These are phyloP conservation scores for Macrocentrus cingulum DNA, from an alignment of 1,140 invertebrate species.

Conservation along the genomic window DNA sequence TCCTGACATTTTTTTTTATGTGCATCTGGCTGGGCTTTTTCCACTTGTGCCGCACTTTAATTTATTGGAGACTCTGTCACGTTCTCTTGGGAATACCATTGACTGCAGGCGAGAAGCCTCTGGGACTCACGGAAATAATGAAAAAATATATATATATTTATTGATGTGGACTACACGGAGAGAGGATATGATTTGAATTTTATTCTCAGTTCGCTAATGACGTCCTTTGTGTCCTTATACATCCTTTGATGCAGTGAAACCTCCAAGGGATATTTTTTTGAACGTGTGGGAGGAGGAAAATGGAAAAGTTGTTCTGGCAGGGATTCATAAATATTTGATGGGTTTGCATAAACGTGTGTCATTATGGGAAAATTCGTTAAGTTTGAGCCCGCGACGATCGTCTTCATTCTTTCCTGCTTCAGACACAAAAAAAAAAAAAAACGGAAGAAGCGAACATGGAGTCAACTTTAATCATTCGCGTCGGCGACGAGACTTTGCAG, in stretches of 20 bases:
- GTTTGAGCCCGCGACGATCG: neutral
- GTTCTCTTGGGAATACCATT: neutral
- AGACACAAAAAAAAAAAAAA: neutral
- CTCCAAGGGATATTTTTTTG: neutral
- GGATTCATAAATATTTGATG: slow-evolving; percentile 46
- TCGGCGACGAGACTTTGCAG: slow-evolving; percentile 12
- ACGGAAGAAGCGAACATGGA: neutral
- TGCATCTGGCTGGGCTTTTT: slow-evolving; percentile 9
- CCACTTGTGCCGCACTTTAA: neutral
- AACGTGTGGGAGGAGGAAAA: neutral
- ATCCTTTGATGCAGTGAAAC: slow-evolving; percentile 5
- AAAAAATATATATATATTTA: slow-evolving; percentile 1
- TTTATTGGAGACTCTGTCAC: neutral
- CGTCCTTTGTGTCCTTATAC: slow-evolving; percentile 5
- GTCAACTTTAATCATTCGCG: slow-evolving; percentile 25
- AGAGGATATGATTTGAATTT: slow-evolving; percentile 28
- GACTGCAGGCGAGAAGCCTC: neutral
- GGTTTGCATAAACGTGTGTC: slow-evolving; percentile 38
- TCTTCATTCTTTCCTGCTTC: neutral
- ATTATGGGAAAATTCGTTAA: slow-evolving; percentile 30
- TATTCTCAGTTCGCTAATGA: neutral
- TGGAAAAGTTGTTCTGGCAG: slow-evolving; percentile 33
- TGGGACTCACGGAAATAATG: neutral
- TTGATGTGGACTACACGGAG: neutral
- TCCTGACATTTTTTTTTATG: slow-evolving; percentile 10